These are phyloP conservation scores for Troglohyphantes excavatus DNA, from an alignment of 2,888 invertebrate species.

Conservation along the genomic window DNA sequence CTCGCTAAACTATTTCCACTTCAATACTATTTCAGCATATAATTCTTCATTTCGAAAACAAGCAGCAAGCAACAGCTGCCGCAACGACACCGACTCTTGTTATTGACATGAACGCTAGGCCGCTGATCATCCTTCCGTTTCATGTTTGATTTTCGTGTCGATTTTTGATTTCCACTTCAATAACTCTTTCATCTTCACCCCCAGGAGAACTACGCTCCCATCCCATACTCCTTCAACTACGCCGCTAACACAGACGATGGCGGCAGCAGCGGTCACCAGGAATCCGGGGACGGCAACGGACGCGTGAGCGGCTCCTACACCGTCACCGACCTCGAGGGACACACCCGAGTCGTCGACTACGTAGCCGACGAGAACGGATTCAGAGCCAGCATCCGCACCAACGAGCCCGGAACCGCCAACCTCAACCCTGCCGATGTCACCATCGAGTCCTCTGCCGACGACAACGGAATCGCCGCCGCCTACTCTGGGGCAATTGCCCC, in stretches of 20 bases:
- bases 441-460: slow-evolving; percentile 38
- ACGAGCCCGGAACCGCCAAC: slow-evolving; percentile 79
- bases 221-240: slow-evolving; percentile 76
- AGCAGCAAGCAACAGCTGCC: no score
- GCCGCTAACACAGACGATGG: slow-evolving; percentile 69
- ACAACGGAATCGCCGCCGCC: slow-evolving; percentile 11
- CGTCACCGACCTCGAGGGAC: slow-evolving; percentile 78
- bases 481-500: slow-evolving; percentile 54
- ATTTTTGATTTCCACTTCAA: no score
- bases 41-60: neutral
- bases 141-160: no score
- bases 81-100: no score
- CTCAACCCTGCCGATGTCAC: slow-evolving; percentile 64
- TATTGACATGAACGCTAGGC: no score
- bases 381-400: slow-evolving; percentile 79
- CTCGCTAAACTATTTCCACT: neutral
- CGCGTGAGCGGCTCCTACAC: slow-evolving; percentile 79
- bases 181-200: neutral
- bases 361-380: slow-evolving; percentile 79
- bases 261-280: slow-evolving; percentile 59
- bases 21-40: neutral
- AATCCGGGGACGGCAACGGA: slow-evolving; percentile 78
- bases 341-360: slow-evolving; percentile 79
- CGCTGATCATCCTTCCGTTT: no score
- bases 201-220: slow-evolving; percentile 35